Conservation (phyloP, 2,797 vertebrate genomes). For the Gymnothorax reevesii region DNA sequence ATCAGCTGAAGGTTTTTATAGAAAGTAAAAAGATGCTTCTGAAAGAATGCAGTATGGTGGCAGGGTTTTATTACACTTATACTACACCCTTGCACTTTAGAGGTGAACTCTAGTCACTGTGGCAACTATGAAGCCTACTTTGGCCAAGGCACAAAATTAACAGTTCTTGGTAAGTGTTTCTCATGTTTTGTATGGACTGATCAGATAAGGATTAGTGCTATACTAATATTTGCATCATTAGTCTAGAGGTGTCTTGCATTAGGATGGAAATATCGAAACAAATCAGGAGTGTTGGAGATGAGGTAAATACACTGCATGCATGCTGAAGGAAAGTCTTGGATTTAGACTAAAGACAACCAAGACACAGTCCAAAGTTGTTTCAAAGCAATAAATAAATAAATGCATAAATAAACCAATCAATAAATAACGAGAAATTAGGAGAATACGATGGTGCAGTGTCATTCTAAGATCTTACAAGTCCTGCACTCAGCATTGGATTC, state of each 20-base stretch:
- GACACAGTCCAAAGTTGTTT: neutral
- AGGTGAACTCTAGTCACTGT: conserved; percentile 49
- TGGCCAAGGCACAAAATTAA: conserved; percentile 64
- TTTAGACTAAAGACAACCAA: neutral
- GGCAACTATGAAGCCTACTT: conserved; percentile 63
- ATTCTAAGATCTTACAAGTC: conserved; percentile 29
- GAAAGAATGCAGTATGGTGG: neutral
- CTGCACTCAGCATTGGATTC: conserved; percentile 29
- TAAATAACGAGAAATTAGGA: neutral
- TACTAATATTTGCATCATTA: no score
- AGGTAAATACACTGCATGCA: neutral
- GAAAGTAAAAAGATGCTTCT: neutral
- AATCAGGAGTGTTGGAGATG: neutral
- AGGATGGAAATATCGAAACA: no score
- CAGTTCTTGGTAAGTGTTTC: conserved; percentile 58
- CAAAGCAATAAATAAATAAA: neutral
- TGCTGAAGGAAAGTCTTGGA: neutral
- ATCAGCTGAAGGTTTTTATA: neutral
- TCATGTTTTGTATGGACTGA: neutral
- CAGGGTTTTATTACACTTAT: neutral
- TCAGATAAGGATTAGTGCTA: neutral
- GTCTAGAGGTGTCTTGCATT: no score
- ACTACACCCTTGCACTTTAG: conserved; percentile 48
- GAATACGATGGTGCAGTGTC: neutral
- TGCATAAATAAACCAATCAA: neutral